Base-by-base conservation (phyloP, 2,888 invertebrate genomes). In the Ypsolopha scabrella region DNA sequence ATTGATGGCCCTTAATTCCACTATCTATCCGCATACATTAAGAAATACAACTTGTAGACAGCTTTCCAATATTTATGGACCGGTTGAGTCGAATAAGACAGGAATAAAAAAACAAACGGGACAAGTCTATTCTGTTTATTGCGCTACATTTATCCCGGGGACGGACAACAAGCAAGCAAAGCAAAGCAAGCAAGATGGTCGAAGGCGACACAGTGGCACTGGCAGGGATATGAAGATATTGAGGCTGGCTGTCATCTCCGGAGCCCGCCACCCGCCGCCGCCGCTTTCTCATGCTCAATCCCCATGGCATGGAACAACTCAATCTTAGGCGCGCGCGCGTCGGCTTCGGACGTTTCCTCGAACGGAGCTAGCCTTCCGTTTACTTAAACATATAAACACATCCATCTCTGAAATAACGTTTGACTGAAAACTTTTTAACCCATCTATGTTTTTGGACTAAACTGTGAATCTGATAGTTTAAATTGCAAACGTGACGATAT, bases 161-260 rank as follows among this genome's bases (percentile, higher is more conserved):
- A 37, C 6, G 24, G 24, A 24, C 24, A 24, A 24, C 24, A 24
- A 24, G 24, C 24, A 24, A 24, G 24, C 24, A 24, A 24, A 3
- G 4, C 24, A 24, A 24, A 52, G 39, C 44, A 52, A 13, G 33
- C 46, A 47, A 51, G 58, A 58, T 59, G 60, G 58, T 54, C 56
- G 57, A 59, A 53, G 54, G 53, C 52, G 48, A 51, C 48, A 51
- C 35, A 46, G 48, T 63, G 60, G 68, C 69, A 61, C 64, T 69
- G 65, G 67, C 63, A 63, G 70, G 68, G 69, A 65, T 66, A 67
- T 70, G 65, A 69, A 69, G 65, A 67, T 54, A 58, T 52, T 54
- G 41, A 48, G 58, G 76, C 75, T 73, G 75, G 77, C 80, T 80
- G 79, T 81, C 80, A 80, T 73, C 77, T 75, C 71, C 60, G 59